phyloP scores from a whole-genome alignment of 2,888 invertebrate genomes.

The Rhyacophila evoluta region DNA sequence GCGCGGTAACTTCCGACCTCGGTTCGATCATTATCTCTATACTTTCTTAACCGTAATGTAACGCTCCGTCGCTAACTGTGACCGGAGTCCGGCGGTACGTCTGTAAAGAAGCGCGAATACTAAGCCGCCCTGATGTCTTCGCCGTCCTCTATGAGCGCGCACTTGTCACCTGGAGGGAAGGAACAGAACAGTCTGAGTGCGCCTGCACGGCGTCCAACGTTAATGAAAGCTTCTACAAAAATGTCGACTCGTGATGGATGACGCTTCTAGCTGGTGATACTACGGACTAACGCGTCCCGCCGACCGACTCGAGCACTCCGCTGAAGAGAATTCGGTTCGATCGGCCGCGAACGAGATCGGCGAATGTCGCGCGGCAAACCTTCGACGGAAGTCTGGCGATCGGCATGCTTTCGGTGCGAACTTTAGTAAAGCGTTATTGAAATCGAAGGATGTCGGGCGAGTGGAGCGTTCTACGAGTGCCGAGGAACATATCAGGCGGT shows the following conservation, averaged over 20 bases:
- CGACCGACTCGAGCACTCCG: background rate
- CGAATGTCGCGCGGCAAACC: slow-evolving; percentile 23
- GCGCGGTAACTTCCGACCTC: slow-evolving; percentile 53
- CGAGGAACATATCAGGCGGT: background rate
- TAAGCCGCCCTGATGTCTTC: slow-evolving; percentile 73
- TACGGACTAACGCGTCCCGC: background rate
- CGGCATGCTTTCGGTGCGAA: slow-evolving; percentile 37
- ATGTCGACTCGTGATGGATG: slow-evolving; percentile 60
- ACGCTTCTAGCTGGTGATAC: slow-evolving; percentile 27
- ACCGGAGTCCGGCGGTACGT: slow-evolving; percentile 61
- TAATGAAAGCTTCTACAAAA: slow-evolving; percentile 64
- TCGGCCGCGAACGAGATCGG: background rate
- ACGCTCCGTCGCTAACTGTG: slow-evolving; percentile 47
- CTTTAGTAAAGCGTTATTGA: slow-evolving; percentile 26
- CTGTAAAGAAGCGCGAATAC: slow-evolving; percentile 47
- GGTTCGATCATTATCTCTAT: slow-evolving; percentile 39
- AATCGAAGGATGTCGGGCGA: background rate
- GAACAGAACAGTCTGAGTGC: slow-evolving; percentile 72
- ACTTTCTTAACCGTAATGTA: slow-evolving; percentile 44
- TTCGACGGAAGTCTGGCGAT: slow-evolving; percentile 50
- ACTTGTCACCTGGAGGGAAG: slow-evolving; percentile 85
- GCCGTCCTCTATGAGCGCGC: slow-evolving; percentile 83
- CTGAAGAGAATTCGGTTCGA: background rate
- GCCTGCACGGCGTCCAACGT: slow-evolving; percentile 66
- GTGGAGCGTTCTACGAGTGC: background rate